Conservation (phyloP, 2,888 invertebrate genomes). For the Archips xylosteana region DNA sequence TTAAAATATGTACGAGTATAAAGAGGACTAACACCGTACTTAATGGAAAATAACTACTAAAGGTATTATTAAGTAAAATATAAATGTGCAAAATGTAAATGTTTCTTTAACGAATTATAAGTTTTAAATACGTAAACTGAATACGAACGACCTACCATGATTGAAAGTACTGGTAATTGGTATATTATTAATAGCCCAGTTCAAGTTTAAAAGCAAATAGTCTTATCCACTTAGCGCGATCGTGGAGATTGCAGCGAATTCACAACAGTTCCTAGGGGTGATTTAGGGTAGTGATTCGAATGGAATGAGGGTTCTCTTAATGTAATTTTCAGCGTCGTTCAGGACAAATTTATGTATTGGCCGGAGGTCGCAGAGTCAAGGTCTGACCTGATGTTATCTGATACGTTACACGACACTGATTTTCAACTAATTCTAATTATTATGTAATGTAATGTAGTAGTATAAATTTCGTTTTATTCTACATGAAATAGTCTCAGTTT, state of each 20-base stretch:
- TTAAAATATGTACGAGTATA: too few species aligned
- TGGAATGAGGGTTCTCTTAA: constrained; percentile 64
- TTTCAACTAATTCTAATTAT: not conserved
- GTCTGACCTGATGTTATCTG: constrained; percentile 4
- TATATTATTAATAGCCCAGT: not conserved
- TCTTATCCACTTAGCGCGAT: constrained; percentile 21
- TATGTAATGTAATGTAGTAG: too few species aligned
- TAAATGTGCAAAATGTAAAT: too few species aligned
- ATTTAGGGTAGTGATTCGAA: constrained; percentile 63
- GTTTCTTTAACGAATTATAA: not conserved
- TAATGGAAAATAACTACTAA: too few species aligned
- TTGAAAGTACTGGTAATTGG: not conserved
- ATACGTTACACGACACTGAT: constrained; percentile 5
- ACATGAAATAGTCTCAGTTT: too few species aligned
- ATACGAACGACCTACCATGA: not conserved
- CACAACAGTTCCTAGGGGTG: constrained; percentile 52
- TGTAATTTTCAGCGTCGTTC: constrained; percentile 65
- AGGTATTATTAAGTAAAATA: too few species aligned
- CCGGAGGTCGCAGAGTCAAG: constrained; percentile 43
- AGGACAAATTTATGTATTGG: constrained; percentile 60
- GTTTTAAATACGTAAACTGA: not conserved
- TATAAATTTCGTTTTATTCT: too few species aligned
- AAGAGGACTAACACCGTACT: too few species aligned
- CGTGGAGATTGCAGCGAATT: constrained; percentile 44
- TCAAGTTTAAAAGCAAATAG: not conserved